A percentile compares a stretch with the other conserved stretches of the same genome.
Conservation (phyloP, 2,888 invertebrate species). For the Pammene aurita region DNA sequence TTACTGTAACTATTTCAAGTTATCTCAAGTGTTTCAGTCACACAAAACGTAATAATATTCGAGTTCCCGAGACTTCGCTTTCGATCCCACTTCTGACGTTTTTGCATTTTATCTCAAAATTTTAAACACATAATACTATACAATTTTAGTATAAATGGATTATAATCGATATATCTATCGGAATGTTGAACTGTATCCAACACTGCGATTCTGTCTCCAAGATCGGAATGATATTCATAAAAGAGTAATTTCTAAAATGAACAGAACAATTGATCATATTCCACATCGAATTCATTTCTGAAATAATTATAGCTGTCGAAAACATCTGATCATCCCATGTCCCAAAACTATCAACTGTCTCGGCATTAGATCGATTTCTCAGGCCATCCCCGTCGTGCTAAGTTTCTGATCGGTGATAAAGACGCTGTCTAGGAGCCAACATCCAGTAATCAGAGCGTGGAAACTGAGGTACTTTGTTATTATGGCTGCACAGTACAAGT, state of each 20-base stretch:
- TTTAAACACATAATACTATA: no score
- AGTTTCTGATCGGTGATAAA: slow-evolving; percentile 79
- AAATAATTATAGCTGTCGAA: background rate
- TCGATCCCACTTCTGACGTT: background rate
- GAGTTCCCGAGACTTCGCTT: slow-evolving; percentile 10
- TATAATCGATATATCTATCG: no score
- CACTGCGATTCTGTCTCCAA: no score
- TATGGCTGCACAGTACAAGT: slow-evolving; percentile 57
- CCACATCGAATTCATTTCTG: no score
- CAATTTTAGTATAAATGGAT: no score
- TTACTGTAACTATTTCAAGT: slow-evolving; percentile 51
- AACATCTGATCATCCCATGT: background rate
- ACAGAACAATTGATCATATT: no score
- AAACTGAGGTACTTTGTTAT: slow-evolving; percentile 77
- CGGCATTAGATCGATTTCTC: slow-evolving; percentile 49
- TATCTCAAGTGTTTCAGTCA: slow-evolving; percentile 48
- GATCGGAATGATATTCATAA: no score
- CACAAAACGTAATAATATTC: slow-evolving; percentile 6
- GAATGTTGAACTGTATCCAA: no score
- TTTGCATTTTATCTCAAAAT: no score
- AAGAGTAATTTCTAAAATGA: no score
- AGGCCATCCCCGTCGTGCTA: slow-evolving; percentile 59
- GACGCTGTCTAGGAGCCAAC: slow-evolving; percentile 81
- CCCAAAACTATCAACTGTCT: slow-evolving; percentile 8
- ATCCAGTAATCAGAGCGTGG: slow-evolving; percentile 84